Conservation (phyloP, 35 echinoderm and acorn worm species). For the Apostichopus parvimensis region DNA sequence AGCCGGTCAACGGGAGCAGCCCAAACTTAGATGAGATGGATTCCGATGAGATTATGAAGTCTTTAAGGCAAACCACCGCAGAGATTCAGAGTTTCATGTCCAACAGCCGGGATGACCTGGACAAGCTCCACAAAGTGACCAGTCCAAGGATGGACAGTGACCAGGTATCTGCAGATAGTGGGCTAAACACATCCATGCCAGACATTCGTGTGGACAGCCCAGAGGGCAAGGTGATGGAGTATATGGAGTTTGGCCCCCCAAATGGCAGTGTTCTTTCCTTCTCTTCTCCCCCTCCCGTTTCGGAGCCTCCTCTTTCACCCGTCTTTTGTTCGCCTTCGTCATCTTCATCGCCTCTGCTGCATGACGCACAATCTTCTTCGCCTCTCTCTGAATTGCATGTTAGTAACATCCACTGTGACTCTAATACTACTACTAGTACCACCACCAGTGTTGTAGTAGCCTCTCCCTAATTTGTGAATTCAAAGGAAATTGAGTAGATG, state of each 20-base stretch:
- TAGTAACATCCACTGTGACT: background rate
- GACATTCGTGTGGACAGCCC: slow-evolving; percentile 96
- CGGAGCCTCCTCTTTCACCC: background rate
- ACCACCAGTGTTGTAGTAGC: background rate
- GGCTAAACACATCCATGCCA: slow-evolving; percentile 75
- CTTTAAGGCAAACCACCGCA: slow-evolving; percentile 87
- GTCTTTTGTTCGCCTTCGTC: slow-evolving; percentile 1
- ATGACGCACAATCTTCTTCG: slow-evolving; percentile 29
- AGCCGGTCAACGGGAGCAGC: slow-evolving; percentile 65
- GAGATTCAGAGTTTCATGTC: slow-evolving; percentile 97
- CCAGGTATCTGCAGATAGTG: slow-evolving; percentile 94
- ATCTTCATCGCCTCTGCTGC: slow-evolving; percentile 19
- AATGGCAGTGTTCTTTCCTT: slow-evolving; percentile 16
- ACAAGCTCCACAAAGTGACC: slow-evolving; percentile 54
- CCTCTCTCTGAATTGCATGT: slow-evolving; percentile 12
- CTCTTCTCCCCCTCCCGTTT: slow-evolving; percentile 39
- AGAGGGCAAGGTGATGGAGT: slow-evolving; percentile 90
- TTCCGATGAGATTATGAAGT: slow-evolving; percentile 94
- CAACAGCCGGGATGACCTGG: slow-evolving; percentile 93
- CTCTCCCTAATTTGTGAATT: too few relatives aligned
- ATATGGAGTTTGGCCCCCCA: slow-evolving; percentile 59
- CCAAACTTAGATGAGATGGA: slow-evolving; percentile 88
- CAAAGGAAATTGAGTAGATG: too few relatives aligned
- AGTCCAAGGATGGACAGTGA: slow-evolving; percentile 81
- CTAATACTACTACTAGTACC: background rate